Percentiles rank a stretch among this genome's conserved stretches.
Evolutionary conservation across 2,113 vertebrate genomes (phyloP).

Genomic region (Numenius arquata): DNA sequence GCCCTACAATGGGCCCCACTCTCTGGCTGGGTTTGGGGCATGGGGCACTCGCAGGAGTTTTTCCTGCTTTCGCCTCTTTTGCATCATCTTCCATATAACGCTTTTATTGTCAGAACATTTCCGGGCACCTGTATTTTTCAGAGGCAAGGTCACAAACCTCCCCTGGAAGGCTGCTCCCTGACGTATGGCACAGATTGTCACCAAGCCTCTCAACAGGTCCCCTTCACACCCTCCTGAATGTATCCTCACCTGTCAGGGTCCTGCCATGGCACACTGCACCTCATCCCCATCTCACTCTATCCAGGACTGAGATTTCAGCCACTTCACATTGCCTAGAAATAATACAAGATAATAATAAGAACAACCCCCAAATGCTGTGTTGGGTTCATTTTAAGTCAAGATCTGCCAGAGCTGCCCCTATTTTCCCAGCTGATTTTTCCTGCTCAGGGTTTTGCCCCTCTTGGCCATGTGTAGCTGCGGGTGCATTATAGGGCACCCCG

Average conservation of each 20-base stretch:
- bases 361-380: accelerated
- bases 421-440: not conserved
- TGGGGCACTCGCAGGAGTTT: accelerated
- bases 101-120: not conserved
- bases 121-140: not conserved
- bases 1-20: accelerated
- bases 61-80: not conserved
- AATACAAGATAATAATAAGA: not conserved
- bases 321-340: not conserved
- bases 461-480: accelerated
- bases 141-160: not conserved
- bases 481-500: too few relatives aligned
- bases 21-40: not conserved
- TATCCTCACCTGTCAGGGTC: not conserved
- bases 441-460: not conserved
- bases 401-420: not conserved
- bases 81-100: accelerated
- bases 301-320: not conserved
- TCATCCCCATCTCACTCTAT: not conserved
- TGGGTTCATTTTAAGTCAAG: too few relatives aligned
- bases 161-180: not conserved
- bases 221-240: too few relatives aligned
- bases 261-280: not conserved
- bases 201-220: not conserved
- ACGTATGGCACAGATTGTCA: not conserved